Evolutionary conservation across 1,140 invertebrate species (phyloP), one percentile per base, ranked within the genome.

Genomic region (Macrobrachium nipponense): DNA sequence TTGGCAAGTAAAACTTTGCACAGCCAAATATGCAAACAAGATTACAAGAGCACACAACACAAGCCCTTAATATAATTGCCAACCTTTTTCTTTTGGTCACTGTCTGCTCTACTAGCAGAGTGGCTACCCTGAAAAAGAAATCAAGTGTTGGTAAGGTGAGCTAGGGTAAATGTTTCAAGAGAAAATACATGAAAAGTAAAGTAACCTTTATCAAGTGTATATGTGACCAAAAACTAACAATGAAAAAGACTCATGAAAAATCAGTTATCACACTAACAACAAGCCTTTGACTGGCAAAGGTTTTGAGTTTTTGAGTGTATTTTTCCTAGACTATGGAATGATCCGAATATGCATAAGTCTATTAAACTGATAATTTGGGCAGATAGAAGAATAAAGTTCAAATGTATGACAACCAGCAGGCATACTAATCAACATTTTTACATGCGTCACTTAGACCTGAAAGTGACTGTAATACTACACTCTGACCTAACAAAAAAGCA

Each of bases 1-100:
- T 10, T 12, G 8, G 51, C 51, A 6, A 51, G 12, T 51, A 10
- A 51, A 51, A 51, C 51, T 6, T 51, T 51, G 7, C 7, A 70
- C 66, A 70, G 36, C 68, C 23, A 70, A 36, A 23, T 70, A 70
- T 23, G 23, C 23, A 70, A 43, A 43, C 51, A 6, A 7, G 51
- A 51, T 51, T 51, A 51, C 51, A 6, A 51, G 51, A 51, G 51
- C 51, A 51, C 51, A 51, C 7, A 51, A 51, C 51, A 12, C 51
- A 51, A 51, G 12, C 51, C 12, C 51, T 51, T 51, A 36, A 36
- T 36, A 51, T 36, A 36, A 64, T 51, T 72, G 36, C 82, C 36
- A 77, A 83, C 82, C 82, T 83, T 83, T 17, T 82, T 82, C 82
- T 83, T 83, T 64, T 44, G 72, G 23, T 60, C 82, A 75, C 72